Evolutionary conservation across 2,797 vertebrate species (phyloP).

Genomic region (Nyctibius grandis): DNA sequence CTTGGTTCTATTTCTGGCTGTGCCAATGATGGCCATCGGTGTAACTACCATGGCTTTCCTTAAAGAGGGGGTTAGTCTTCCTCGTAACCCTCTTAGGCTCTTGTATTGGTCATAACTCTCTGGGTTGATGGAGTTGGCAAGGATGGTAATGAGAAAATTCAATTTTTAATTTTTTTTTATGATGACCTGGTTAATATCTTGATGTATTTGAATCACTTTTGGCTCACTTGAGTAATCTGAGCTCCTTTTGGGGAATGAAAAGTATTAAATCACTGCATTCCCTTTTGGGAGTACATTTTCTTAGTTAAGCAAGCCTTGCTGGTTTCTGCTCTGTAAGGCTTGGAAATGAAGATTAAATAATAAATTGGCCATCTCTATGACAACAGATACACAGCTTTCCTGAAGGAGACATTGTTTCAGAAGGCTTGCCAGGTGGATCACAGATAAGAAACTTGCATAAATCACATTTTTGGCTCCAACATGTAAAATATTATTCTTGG

Average conservation of each 20-base stretch:
- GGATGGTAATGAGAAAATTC: neutral
- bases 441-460: constrained; percentile 40
- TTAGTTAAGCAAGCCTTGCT: neutral
- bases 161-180: too few relatives aligned
- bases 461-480: neutral
- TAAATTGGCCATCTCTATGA: neutral
- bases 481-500: constrained; percentile 30
- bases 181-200: neutral
- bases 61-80: neutral
- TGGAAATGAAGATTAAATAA: constrained; percentile 16
- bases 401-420: neutral
- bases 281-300: constrained; percentile 10
- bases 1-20: neutral
- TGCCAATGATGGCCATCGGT: neutral
- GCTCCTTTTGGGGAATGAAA: neutral
- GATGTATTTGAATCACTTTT: neutral
- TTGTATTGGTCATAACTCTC: neutral
- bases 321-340: neutral
- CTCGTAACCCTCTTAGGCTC: neutral
- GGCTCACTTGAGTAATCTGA: neutral
- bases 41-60: neutral
- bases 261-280: neutral
- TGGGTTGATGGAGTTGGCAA: neutral
- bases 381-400: constrained; percentile 3
- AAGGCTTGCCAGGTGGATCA: constrained; percentile 29